Evolutionary conservation across 1,140 invertebrate genomes (phyloP), one percentile per base, ranked within the genome.

Genomic region (Listronotus bonariensis): DNA sequence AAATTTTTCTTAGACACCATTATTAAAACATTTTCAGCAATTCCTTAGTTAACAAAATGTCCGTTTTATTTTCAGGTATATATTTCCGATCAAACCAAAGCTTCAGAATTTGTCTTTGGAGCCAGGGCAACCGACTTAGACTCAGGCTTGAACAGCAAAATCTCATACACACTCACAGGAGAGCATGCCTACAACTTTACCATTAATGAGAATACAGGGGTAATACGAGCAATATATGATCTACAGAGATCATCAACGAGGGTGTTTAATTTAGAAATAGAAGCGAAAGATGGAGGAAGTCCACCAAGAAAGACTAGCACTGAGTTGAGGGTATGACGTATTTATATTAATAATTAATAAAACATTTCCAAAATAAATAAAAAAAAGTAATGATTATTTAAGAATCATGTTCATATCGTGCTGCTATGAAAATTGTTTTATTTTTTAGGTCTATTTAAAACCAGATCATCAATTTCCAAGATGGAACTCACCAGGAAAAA

Each of bases 31-130:
- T 26, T 26, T 1, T 5, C 20, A 26, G 20, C 5, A 26, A 3
- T 26, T 1, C 5, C 20, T 26, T 26, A 26, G 20, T 26, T 26
- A n/a, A 20, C 7, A 6, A 7, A 42, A 9, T 17, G 1, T 38
- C 6, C 42, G 7, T 57, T 52, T 12, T 26, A 26, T 26, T 26
- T 26, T 26, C 15, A 65, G 62, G 86, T 92, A 5, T 88, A 91
- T 55, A 86, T 95, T 48, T 89, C 92, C 0, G 92, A 93, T 70
- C 84, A 86, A 8, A 93, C 88, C 1, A 81, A 85, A 66, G 79
- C 85, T 42, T 90, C 89, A 78, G 84, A 88, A 72, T 96, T 96
- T 80, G 91, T 97, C 14, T 94, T 94, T 79, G 93, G 93, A 10
- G 90, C 91, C 0, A 89, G 88, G 78, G 93, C 93, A 0, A 79